Conservation (phyloP, 2,113 vertebrate species). For the Mola mola region DNA sequence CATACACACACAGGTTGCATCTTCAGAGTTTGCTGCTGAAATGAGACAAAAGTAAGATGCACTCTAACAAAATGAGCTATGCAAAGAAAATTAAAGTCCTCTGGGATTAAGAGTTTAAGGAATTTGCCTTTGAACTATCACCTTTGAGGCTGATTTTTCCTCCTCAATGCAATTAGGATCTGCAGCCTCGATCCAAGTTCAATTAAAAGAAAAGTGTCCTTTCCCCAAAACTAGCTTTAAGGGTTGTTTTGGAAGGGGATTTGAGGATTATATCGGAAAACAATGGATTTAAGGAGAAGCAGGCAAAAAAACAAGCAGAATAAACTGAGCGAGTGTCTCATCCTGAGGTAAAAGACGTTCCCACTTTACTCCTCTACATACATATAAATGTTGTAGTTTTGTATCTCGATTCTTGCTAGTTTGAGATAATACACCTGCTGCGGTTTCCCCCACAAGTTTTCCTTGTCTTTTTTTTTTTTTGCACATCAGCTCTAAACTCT, state of each 20-base stretch:
- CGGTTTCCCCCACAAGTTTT: background rate
- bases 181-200: too few species aligned
- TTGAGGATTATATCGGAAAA: conserved; percentile 15
- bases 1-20: conserved; percentile 13
- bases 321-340: too few species aligned
- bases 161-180: background rate
- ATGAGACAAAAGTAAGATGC: conserved; percentile 12
- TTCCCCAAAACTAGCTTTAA: too few species aligned
- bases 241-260: background rate
- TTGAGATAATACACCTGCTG: conserved; percentile 24
- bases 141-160: conserved; percentile 17
- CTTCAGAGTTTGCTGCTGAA: conserved; percentile 9
- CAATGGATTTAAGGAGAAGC: background rate
- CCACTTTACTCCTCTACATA: too few species aligned
- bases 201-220: too few species aligned
- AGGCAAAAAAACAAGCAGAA: too few species aligned
- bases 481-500: conserved; percentile 55
- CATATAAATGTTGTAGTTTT: too few species aligned
- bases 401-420: conserved; percentile 17
- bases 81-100: conserved; percentile 24
- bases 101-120: conserved; percentile 30
- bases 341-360: too few species aligned
- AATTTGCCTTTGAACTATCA: conserved; percentile 25
- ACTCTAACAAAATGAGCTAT: conserved; percentile 19
- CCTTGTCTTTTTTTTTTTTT: conserved; percentile 3